Evolutionary conservation across 2,888 invertebrate species (phyloP).

Genomic region (Antitype chi): DNA sequence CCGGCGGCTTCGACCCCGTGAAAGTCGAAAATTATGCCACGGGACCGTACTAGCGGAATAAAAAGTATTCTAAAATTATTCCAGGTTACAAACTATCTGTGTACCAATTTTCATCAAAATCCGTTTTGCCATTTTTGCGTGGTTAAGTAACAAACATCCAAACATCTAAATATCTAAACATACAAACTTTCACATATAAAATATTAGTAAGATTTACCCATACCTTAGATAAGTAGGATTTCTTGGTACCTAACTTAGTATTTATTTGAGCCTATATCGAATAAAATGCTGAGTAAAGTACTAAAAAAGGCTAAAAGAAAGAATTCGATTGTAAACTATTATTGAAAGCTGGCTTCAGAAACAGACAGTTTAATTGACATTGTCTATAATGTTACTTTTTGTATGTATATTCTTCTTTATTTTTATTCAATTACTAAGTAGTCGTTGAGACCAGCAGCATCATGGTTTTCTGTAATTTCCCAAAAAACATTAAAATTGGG

Average conservation of each 20-base stretch:
- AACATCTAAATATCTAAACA: too few relatives aligned
- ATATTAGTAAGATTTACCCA: constrained; percentile 1
- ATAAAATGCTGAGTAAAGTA: neutral
- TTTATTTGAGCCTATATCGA: too few relatives aligned
- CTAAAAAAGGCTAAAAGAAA: neutral
- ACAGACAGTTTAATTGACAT: neutral
- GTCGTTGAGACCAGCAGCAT: neutral
- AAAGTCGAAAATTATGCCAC: too few relatives aligned
- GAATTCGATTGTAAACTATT: neutral
- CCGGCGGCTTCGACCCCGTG: too few relatives aligned
- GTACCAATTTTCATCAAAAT: too few relatives aligned
- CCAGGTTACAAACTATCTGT: too few relatives aligned
- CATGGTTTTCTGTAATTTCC: neutral
- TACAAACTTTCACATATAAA: too few relatives aligned
- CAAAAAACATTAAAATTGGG: constrained; percentile 18
- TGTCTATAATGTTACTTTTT: neutral
- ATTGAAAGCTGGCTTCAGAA: neutral
- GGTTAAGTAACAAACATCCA: too few relatives aligned
- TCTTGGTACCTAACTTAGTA: too few relatives aligned
- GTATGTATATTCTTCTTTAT: neutral
- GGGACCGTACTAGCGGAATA: too few relatives aligned
- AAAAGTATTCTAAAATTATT: too few relatives aligned
- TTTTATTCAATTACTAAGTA: neutral
- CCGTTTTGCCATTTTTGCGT: too few relatives aligned
- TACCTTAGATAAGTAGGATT: neutral